Percentiles rank a stretch among this genome's conserved stretches.
phyloP scores from a whole-genome alignment of 1,140 invertebrate genomes.

The Gryon sp. region DNA sequence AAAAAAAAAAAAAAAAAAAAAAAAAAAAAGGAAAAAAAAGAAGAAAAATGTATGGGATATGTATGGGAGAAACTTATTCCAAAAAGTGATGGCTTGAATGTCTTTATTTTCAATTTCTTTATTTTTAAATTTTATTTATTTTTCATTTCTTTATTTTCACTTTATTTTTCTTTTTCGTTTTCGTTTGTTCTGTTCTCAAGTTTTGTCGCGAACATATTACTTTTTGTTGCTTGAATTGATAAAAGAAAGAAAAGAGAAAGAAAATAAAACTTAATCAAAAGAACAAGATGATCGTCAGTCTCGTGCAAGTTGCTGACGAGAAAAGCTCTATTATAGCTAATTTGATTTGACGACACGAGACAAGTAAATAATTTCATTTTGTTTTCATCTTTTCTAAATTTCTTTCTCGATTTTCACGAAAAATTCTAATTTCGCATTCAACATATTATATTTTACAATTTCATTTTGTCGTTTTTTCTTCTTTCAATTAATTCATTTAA shows the following conservation, averaged over 20 bases:
- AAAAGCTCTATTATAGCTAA: conserved; percentile 71
- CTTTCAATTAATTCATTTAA: conserved; percentile 10
- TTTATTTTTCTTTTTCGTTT: conserved; percentile 23
- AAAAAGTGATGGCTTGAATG: conserved; percentile 44
- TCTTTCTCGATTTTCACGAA: conserved; percentile 58
- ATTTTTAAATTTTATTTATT: conserved; percentile 77
- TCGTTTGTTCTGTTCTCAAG: conserved; percentile 53
- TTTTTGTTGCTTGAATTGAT: conserved; percentile 38
- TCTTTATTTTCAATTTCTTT: conserved; percentile 45
- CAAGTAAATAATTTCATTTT: conserved; percentile 69
- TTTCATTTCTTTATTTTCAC: conserved; percentile 58
- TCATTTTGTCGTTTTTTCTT: neutral
- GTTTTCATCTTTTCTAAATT: conserved; percentile 65
- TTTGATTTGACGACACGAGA: conserved; percentile 76
- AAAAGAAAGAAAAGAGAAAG: conserved; percentile 46
- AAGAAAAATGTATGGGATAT: conserved; percentile 8
- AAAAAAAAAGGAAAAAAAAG: conserved; percentile 8
- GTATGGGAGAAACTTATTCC: conserved; percentile 34
- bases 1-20: conserved; percentile 12
- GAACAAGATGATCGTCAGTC: conserved; percentile 43
- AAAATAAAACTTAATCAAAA: conserved; percentile 15
- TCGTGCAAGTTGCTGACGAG: conserved; percentile 47
- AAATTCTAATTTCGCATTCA: conserved; percentile 42
- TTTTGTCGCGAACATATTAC: conserved; percentile 56
- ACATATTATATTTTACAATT: conserved; percentile 18